Conservation (phyloP, 2,888 invertebrate species). For the Serripes groenlandicus region DNA sequence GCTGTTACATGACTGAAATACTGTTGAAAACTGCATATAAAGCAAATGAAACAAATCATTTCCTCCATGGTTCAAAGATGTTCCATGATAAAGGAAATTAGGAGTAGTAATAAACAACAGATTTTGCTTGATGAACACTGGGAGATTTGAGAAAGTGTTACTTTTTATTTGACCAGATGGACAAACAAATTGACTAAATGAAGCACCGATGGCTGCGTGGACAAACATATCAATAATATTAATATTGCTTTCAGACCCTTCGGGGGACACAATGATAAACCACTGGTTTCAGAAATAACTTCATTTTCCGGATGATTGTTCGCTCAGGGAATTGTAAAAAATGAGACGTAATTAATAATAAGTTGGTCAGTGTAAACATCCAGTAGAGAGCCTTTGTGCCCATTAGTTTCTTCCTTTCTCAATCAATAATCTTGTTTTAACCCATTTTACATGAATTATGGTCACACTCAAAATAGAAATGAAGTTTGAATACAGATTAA, state of each 20-base stretch:
- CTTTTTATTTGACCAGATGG: slow-evolving; percentile 24
- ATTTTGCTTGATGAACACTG: too few species aligned
- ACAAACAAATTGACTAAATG: slow-evolving; percentile 11
- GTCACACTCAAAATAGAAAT: too few species aligned
- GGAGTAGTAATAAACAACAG: too few species aligned
- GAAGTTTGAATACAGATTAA: too few species aligned
- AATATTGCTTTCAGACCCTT: slow-evolving; percentile 17
- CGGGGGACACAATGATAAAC: slow-evolving; percentile 21
- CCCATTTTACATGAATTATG: too few species aligned
- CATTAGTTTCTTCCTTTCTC: slow-evolving; percentile 20
- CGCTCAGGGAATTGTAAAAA: slow-evolving; percentile 18
- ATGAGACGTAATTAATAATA: slow-evolving; percentile 26
- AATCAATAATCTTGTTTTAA: slow-evolving; percentile 10
- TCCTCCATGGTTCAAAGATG: too few species aligned
- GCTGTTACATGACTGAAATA: too few species aligned
- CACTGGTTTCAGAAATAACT: slow-evolving; percentile 19
- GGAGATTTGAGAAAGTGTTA: too few species aligned
- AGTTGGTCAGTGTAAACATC: slow-evolving; percentile 25
- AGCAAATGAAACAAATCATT: too few species aligned
- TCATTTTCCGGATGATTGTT: slow-evolving; percentile 24
- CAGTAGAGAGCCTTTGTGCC: slow-evolving; percentile 5
- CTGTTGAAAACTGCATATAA: too few species aligned
- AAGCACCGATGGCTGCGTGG: slow-evolving; percentile 10
- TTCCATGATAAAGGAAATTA: too few species aligned
- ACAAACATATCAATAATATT: slow-evolving; percentile 28